A percentile compares a stretch with the other conserved stretches of the same genome.
Evolutionary conservation across 1,140 invertebrate genomes (phyloP).

Genomic region (Drosophila aff.): DNA sequence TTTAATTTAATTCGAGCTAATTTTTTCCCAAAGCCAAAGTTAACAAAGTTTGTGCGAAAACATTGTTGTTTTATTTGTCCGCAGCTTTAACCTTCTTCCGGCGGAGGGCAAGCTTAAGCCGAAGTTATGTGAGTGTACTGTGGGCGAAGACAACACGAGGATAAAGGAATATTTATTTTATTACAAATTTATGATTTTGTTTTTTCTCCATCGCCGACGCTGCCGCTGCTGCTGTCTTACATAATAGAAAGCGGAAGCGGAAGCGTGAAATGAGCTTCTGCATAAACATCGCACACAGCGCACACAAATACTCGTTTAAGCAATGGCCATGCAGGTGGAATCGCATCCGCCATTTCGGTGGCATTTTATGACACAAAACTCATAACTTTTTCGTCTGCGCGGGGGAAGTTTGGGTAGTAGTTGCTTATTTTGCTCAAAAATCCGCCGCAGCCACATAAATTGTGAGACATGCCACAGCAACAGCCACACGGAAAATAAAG

Average conservation of each 20-base stretch:
- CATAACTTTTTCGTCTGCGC: conserved; percentile 65
- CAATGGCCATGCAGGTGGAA: conserved; percentile 65
- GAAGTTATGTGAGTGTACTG: conserved; percentile 63
- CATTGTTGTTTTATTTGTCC: conserved; percentile 25
- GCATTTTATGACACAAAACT: conserved; percentile 78
- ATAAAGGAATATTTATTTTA: conserved; percentile 83
- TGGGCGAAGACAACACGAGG: conserved; percentile 47
- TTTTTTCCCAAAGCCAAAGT: conserved; percentile 43
- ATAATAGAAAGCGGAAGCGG: conserved; percentile 79
- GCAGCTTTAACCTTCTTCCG: conserved; percentile 16
- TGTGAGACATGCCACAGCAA: conserved; percentile 57
- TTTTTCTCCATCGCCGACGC: conserved; percentile 47
- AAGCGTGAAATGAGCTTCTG: conserved; percentile 82
- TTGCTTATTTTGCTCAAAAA: conserved; percentile 80
- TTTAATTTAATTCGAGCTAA: conserved; percentile 72
- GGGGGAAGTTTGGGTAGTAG: conserved; percentile 7
- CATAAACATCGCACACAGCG: conserved; percentile 65
- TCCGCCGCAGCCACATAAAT: conserved; percentile 69
- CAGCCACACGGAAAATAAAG: conserved; percentile 52
- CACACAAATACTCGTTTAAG: conserved; percentile 39
- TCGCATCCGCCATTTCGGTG: conserved; percentile 49
- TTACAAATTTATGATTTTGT: conserved; percentile 83
- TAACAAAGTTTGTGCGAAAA: conserved; percentile 47
- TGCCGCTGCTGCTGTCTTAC: conserved; percentile 20
- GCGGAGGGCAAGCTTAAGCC: conserved; percentile 51